phyloP scores from a whole-genome alignment of 2,888 invertebrate species.

The Plebejus anna region DNA sequence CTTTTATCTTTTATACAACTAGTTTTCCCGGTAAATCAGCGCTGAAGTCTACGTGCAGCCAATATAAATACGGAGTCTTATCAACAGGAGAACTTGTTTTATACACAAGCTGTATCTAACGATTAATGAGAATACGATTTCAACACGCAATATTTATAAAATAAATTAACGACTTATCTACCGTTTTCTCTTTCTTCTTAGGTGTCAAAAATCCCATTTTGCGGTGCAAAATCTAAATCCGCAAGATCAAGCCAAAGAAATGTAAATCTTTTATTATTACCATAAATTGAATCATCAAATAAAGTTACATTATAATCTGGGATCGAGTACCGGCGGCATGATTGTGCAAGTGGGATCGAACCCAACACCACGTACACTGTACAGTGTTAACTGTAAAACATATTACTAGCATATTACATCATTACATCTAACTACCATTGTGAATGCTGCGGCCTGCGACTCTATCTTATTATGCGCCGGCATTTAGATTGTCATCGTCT shows the following conservation, averaged over 20 bases:
- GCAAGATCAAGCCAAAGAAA: too few species aligned
- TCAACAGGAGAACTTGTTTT: neutral
- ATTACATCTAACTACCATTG: neutral
- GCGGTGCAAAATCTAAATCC: too few species aligned
- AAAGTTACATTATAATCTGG: neutral
- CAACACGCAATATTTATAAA: neutral
- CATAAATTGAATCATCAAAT: slow-evolving; percentile 4
- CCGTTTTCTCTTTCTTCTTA: neutral
- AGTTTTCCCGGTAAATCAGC: slow-evolving; percentile 4
- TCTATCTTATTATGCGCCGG: slow-evolving; percentile 1
- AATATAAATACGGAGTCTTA: neutral
- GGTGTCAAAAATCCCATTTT: too few species aligned
- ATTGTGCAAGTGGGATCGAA: slow-evolving; percentile 27
- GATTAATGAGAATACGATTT: neutral
- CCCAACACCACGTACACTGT: slow-evolving; percentile 20
- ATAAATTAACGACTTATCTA: neutral
- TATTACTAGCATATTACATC: neutral
- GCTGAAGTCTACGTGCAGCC: neutral
- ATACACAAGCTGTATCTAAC: neutral
- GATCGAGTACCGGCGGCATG: slow-evolving; percentile 1
- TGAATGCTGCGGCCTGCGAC: slow-evolving; percentile 2
- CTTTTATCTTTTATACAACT: slow-evolving; percentile 6
- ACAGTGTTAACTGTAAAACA: neutral
- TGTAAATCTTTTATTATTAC: neutral
- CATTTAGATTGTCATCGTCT: neutral